Evolutionary conservation across 2,113 vertebrate species (phyloP).

Genomic region (Stomatorhinus ivindoensis): DNA sequence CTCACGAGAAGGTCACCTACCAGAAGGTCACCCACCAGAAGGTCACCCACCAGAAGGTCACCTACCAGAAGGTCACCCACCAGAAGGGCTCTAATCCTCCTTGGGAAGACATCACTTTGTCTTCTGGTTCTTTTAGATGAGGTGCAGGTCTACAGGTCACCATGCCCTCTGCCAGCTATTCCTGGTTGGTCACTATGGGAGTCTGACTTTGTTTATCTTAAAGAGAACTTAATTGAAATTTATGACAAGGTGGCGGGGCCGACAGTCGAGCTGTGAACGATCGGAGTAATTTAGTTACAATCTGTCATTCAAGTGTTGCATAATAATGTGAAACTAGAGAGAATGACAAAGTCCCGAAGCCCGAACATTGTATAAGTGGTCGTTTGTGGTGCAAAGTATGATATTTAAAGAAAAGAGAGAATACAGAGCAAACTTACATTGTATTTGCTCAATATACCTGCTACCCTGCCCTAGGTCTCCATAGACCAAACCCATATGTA

Average conservation of each 20-base stretch:
- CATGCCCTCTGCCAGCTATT: constrained; percentile 45
- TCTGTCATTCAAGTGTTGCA: neutral
- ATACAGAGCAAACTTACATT: neutral
- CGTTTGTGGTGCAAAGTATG: neutral
- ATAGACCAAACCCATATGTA: neutral
- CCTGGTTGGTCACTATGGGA: constrained; percentile 71
- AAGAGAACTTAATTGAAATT: neutral
- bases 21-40: too few species aligned
- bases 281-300: neutral
- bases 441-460: neutral
- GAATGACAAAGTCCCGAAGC: neutral
- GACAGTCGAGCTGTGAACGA: neutral
- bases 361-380: neutral
- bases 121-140: constrained; percentile 56
- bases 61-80: constrained; percentile 81
- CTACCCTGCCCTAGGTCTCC: neutral
- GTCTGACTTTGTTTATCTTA: constrained; percentile 67
- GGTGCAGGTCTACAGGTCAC: constrained; percentile 48
- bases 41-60: constrained; percentile 84
- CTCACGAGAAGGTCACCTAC: constrained; percentile 85
- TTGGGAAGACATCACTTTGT: constrained; percentile 40
- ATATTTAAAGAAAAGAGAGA: neutral
- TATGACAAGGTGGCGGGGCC: neutral
- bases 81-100: constrained; percentile 77
- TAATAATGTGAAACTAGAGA: neutral